These are phyloP conservation scores for Delia radicum DNA, from an alignment of 1,140 invertebrate species.

Conservation along the genomic window DNA sequence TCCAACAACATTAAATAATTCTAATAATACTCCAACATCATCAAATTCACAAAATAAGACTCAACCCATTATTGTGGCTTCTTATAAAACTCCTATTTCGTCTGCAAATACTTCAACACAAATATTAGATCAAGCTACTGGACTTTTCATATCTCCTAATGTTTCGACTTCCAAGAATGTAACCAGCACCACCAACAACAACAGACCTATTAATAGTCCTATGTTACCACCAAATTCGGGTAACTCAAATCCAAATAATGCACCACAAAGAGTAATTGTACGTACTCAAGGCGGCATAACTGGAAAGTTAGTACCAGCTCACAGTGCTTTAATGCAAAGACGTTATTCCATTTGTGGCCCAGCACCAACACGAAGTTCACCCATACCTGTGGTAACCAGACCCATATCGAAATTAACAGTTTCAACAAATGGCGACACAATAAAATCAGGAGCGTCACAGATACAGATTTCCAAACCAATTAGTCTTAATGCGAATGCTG, in stretches of 20 bases:
- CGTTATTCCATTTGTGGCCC: background rate
- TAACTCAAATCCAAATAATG: too few species aligned
- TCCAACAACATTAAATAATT: background rate
- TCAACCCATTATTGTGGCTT: too few species aligned
- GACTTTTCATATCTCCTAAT: background rate
- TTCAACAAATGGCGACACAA: too few species aligned
- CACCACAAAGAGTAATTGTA: background rate
- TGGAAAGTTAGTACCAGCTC: too few species aligned
- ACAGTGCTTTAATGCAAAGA: background rate
- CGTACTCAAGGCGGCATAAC: background rate
- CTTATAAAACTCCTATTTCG: background rate
- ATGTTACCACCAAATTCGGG: background rate
- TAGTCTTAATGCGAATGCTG: background rate
- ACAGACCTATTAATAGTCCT: background rate
- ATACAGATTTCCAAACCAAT: slow-evolving; percentile 7
- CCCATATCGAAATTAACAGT: too few species aligned
- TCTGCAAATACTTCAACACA: background rate
- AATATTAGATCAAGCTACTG: background rate
- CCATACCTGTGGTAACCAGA: too few species aligned
- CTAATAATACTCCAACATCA: background rate
- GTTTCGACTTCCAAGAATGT: background rate
- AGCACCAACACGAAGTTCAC: background rate
- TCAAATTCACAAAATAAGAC: too few species aligned
- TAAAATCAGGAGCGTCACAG: too few species aligned
- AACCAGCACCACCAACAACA: background rate